Base-by-base conservation (phyloP, 1,140 invertebrate genomes). In the Megalopta genalis region DNA sequence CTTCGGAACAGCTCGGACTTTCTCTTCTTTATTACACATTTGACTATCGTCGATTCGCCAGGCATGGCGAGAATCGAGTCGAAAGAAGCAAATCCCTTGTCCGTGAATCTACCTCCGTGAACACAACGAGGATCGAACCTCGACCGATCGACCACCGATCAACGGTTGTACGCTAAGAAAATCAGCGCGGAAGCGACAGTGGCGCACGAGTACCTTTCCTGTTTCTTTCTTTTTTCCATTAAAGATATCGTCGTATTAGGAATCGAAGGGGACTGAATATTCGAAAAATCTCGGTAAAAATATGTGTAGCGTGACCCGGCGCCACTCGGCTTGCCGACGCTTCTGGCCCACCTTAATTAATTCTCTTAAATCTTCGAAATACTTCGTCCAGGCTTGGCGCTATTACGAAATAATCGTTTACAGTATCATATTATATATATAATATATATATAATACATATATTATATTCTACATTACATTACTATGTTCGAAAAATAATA, bases 401-500 rank as follows among this genome's bases (percentile, higher is more conserved):
- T 90, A 92, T 79, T 52, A 79, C 83, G 80, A 86, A 85, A 86
- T 86, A 60, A 84, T 81, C 82, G 74, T 52, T 90, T 90, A 89
- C 80, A 63, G 81, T 86, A 85, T 49, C 88, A 88, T 88, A 76
- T 73, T 81, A 90, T 91, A 89, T 89, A 88, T 87, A 73, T 89
- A 87, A 87, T 89, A 88, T 87, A 88, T 60, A 81, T 82, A 81
- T 89, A 86, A 88, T 88, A 89, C 90, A 81, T 85, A 87, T 84
- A 87, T 87, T 86, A 87, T 85, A 91, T 89, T 92, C 90, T 93
- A 92, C 91, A 91, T 92, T 91, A 92, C 88, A 90, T 90, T 91
- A 88, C 91, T 92, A 93, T 86, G 86, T 92, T 92, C 90, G 87
- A 93, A 93, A 93, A 93, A 93, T 93, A 93, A 93, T 91, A 93